Conservation (phyloP, 2,113 vertebrate genomes). For the Oreochromis aureus region DNA sequence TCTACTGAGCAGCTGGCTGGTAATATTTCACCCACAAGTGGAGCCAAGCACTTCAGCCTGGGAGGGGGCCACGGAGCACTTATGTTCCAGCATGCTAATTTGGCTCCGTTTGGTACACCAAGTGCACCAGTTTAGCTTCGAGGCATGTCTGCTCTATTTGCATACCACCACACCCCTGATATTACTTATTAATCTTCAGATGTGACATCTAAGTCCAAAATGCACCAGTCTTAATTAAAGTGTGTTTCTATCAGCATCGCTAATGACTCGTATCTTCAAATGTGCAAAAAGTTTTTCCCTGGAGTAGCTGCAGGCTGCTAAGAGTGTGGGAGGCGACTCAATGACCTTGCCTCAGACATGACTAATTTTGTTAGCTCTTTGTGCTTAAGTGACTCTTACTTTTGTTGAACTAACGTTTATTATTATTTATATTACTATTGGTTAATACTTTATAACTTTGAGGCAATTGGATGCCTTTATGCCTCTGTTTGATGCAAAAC, state of each 20-base stretch:
- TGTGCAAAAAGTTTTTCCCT: constrained; percentile 17
- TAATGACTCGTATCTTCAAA: constrained; percentile 44
- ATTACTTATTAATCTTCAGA: constrained; percentile 50
- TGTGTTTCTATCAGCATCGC: constrained; percentile 34
- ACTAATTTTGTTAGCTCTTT: constrained; percentile 24
- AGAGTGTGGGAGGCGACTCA: constrained; percentile 24
- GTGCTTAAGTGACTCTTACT: constrained; percentile 5
- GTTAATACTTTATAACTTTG: not conserved
- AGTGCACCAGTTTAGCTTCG: constrained; percentile 27
- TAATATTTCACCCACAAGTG: constrained; percentile 51
- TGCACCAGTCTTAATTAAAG: constrained; percentile 45
- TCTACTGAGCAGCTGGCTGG: constrained; percentile 49
- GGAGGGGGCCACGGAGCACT: constrained; percentile 18
- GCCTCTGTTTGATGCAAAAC: not conserved
- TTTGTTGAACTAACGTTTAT: not conserved
- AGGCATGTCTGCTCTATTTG: constrained; percentile 64
- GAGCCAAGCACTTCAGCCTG: constrained; percentile 45
- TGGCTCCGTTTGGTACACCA: constrained; percentile 15
- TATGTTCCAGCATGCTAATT: constrained; percentile 46
- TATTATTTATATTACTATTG: not conserved
- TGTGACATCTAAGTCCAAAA: constrained; percentile 38
- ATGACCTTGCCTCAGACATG: constrained; percentile 35
- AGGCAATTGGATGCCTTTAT: not conserved
- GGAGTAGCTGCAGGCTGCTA: constrained; percentile 25
- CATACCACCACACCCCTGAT: constrained; percentile 35